Evolutionary conservation across 2,888 invertebrate species (phyloP), one percentile per base, ranked within the genome.

Genomic region (Calliscelio sp.): DNA sequence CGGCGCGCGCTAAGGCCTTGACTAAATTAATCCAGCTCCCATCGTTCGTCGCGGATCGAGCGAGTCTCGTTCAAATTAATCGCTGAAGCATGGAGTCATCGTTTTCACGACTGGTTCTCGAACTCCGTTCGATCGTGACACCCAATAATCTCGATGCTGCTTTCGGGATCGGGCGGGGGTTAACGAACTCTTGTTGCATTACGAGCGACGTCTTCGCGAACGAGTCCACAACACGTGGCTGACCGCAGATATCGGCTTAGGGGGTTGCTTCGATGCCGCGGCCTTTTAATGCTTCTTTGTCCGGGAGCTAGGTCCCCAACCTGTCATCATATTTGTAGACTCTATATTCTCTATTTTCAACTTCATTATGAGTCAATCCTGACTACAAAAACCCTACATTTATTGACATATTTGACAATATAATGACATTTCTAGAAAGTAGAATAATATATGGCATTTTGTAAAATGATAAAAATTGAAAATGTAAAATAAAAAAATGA

Each of bases 141-240:
- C 85, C 84, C 85, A 87, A 85, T 87, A 86, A 87, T 86, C 87
- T 86, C 85, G 81, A 84, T 77, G 85, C 84, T 78, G 75, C 85
- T 83, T 79, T 86, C 78, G 83, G 79, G 84, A 87, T 87, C 85
- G 85, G 77, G 49, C 75, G 79, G 80, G 83, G 87, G 87, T 87
- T 81, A 83, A 85, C 85, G 87, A 87, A 87, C 87, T 85, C 81
- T 81, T 70, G 84, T 75, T 75, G 81, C 81, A 77, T 80, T 81
- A 66, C 81, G 55, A 59, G 81, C 81, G 77, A 77, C 81, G 80
- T 77, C 73, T 84, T 81, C 77, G 80, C 75, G 75, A 80, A 80
- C 75, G 73, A 66, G 79, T 71, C 80, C 59, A 65, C 71, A 63
- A 80, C 84, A 77, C 84, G 84, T 77, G 84, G 73, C 84, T 81